Conservation (phyloP, 2,888 invertebrate species). For the Drosophila monieri region DNA sequence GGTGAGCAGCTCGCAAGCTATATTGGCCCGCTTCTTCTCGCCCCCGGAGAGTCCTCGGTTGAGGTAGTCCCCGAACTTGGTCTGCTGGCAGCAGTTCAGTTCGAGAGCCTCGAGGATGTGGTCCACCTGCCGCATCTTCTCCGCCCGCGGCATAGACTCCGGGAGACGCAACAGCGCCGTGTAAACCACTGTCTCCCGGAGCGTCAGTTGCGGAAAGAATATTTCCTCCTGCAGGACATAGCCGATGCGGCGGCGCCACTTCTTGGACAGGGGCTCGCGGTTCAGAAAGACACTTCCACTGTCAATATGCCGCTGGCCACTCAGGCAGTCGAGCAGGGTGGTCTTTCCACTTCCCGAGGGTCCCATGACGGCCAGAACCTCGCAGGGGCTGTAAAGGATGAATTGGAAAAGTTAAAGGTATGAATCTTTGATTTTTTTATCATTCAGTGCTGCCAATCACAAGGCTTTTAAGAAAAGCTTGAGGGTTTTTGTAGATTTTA, state of each 20-base stretch:
- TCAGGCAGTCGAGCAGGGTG: slow-evolving; percentile 90
- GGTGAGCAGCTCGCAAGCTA: slow-evolving; percentile 92
- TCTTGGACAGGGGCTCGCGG: slow-evolving; percentile 87
- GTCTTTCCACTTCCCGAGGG: slow-evolving; percentile 92
- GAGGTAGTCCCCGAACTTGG: slow-evolving; percentile 90
- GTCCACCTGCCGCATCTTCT: slow-evolving; percentile 91
- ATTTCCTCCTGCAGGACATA: slow-evolving; percentile 93
- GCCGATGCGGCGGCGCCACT: slow-evolving; percentile 90
- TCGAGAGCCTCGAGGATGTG: slow-evolving; percentile 91
- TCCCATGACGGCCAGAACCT: slow-evolving; percentile 92
- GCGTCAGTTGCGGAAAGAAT: slow-evolving; percentile 91
- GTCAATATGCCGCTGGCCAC: slow-evolving; percentile 88
- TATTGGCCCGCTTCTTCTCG: slow-evolving; percentile 92
- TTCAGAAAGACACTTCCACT: slow-evolving; percentile 88
- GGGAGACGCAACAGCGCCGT: slow-evolving; percentile 87
- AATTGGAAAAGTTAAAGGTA: slow-evolving; percentile 1
- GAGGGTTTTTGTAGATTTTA: neutral
- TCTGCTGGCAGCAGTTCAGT: slow-evolving; percentile 90
- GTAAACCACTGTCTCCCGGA: slow-evolving; percentile 90
- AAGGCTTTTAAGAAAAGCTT: neutral
- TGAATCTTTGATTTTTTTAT: neutral
- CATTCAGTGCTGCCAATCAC: slow-evolving; percentile 38
- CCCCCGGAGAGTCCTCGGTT: slow-evolving; percentile 92
- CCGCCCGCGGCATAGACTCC: slow-evolving; percentile 88
- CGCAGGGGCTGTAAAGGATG: slow-evolving; percentile 86